phyloP scores from a whole-genome alignment of 1,140 invertebrate species.

The Idris sp. region DNA sequence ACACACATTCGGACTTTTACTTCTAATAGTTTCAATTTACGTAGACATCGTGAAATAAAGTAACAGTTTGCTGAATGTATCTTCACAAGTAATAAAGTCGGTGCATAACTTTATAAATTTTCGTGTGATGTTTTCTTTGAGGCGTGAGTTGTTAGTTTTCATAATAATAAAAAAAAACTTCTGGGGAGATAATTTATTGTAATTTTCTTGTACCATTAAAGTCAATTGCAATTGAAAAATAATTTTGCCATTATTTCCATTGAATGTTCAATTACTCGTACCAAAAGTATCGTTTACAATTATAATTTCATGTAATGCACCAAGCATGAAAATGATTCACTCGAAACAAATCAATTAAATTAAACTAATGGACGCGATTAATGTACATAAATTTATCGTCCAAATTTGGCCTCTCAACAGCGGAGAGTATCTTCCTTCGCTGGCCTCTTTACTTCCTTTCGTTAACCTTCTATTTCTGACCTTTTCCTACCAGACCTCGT shows the following conservation, averaged over 20 bases:
- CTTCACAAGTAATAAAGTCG: conserved; percentile 26
- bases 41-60: conserved; percentile 36
- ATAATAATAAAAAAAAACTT: not conserved
- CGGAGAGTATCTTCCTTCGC: conserved; percentile 24
- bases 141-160: not conserved
- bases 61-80: conserved; percentile 25
- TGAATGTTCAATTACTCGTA: too few species aligned
- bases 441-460: conserved; percentile 54
- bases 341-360: too few species aligned
- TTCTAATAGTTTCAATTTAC: conserved; percentile 40
- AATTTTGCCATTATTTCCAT: too few species aligned
- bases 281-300: too few species aligned
- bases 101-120: conserved; percentile 16
- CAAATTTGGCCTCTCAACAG: conserved; percentile 20
- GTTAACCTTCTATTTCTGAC: conserved; percentile 64
- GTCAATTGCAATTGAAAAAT: too few species aligned
- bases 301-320: too few species aligned
- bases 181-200: not conserved
- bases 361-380: too few species aligned
- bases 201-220: not conserved
- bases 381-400: not conserved
- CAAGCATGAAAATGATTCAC: too few species aligned
- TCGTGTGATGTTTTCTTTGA: not conserved
- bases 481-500: conserved; percentile 60
- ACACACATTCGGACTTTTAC: conserved; percentile 34